phyloP scores from a whole-genome alignment of 2,888 invertebrate genomes.

The Ochropacha duplaris region DNA sequence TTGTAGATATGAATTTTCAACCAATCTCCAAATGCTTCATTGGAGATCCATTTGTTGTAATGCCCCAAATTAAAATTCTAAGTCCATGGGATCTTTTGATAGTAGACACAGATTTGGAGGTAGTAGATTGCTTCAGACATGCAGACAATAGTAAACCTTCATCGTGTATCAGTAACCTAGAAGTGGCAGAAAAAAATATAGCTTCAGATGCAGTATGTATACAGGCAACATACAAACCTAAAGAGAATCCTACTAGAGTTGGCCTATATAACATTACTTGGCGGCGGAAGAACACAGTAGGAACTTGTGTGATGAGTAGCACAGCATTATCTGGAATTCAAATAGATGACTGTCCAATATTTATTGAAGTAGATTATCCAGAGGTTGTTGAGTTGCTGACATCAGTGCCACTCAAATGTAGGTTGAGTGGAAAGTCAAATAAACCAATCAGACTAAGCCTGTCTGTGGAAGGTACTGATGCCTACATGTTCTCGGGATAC shows the following conservation, averaged over 20 bases:
- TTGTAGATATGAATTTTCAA: slow-evolving; percentile 85
- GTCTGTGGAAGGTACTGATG: slow-evolving; percentile 92
- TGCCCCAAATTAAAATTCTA: slow-evolving; percentile 86
- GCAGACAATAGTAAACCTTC: slow-evolving; percentile 55
- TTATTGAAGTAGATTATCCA: slow-evolving; percentile 85
- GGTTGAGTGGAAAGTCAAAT: slow-evolving; percentile 87
- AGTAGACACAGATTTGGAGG: slow-evolving; percentile 85
- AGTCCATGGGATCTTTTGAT: slow-evolving; percentile 88
- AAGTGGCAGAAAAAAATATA: slow-evolving; percentile 66
- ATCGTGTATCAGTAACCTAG: slow-evolving; percentile 65
- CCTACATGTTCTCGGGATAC: slow-evolving; percentile 97
- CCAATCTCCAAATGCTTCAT: slow-evolving; percentile 86
- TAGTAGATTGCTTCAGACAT: slow-evolving; percentile 75
- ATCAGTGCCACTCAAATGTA: slow-evolving; percentile 87
- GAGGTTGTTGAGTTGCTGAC: slow-evolving; percentile 89
- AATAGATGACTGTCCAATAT: slow-evolving; percentile 84
- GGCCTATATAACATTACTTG: slow-evolving; percentile 77
- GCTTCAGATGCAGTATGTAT: slow-evolving; percentile 74
- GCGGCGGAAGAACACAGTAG: slow-evolving; percentile 52
- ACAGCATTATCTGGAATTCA: slow-evolving; percentile 81
- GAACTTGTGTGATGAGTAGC: slow-evolving; percentile 76
- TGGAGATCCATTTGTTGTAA: slow-evolving; percentile 86
- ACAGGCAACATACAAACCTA: slow-evolving; percentile 68
- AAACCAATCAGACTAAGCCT: slow-evolving; percentile 88
- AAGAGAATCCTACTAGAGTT: slow-evolving; percentile 67